Percentiles rank a stretch among this genome's conserved stretches.
phyloP scores from a whole-genome alignment of 1,140 invertebrate genomes.

The Drosophila elegans region DNA sequence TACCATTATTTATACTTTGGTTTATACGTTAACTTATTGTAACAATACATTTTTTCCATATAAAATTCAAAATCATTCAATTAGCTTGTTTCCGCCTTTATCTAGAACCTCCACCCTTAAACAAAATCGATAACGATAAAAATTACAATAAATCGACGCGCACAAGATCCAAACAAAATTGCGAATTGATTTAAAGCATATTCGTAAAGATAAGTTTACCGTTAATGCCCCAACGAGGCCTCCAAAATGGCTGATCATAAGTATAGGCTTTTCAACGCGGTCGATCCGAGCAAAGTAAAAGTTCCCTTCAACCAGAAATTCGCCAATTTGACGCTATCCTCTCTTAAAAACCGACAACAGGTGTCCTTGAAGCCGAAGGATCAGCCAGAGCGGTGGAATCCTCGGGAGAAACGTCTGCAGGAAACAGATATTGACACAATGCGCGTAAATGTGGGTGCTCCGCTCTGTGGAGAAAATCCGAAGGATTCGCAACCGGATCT shows the following conservation, averaged over 20 bases:
- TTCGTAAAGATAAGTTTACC: conserved; percentile 3
- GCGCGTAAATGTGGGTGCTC: neutral
- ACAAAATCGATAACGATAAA: neutral
- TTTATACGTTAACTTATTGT: too few relatives aligned
- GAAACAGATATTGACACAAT: neutral
- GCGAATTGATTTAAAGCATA: conserved; percentile 28
- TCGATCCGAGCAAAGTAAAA: conserved; percentile 74
- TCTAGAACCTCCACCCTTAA: neutral
- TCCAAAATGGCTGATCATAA: conserved; percentile 55
- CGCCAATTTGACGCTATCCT: conserved; percentile 75
- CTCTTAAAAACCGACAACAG: conserved; percentile 56
- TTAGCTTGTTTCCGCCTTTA: neutral
- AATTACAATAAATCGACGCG: conserved; percentile 1
- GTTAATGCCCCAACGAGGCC: conserved; percentile 10
- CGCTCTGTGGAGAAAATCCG: neutral
- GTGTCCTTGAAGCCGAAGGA: neutral
- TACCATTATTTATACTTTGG: too few relatives aligned
- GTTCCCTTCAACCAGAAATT: conserved; percentile 76
- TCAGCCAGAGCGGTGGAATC: neutral
- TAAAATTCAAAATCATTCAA: too few relatives aligned
- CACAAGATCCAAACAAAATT: neutral
- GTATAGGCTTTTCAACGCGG: conserved; percentile 68
- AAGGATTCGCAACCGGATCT: conserved; percentile 4
- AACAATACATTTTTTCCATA: too few relatives aligned
- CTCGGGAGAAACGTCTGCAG: conserved; percentile 33